A percentile compares a stretch with the other conserved stretches of the same genome.
Evolutionary conservation across 2,888 invertebrate genomes (phyloP).

Genomic region (Dendrolimus houi): DNA sequence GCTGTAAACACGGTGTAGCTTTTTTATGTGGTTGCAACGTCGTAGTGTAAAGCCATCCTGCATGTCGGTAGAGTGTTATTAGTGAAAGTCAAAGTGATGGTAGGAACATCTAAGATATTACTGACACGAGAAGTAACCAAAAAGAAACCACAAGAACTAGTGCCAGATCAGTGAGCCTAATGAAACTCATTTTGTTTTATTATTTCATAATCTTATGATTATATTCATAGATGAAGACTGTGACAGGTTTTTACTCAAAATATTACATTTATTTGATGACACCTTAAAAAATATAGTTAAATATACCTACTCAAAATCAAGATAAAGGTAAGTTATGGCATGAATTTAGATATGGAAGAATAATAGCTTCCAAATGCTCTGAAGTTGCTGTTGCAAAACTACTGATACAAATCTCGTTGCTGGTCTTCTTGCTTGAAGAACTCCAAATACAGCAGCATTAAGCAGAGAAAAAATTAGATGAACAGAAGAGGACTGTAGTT

Average conservation of each 20-base stretch:
- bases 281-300: neutral
- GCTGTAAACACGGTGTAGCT: too few relatives aligned
- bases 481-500: neutral
- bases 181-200: neutral
- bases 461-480: neutral
- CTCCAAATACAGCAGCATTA: too few relatives aligned
- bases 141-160: neutral
- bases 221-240: neutral
- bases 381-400: too few relatives aligned
- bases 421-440: too few relatives aligned
- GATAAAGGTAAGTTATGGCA: neutral
- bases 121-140: neutral
- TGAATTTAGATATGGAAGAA: neutral
- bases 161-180: neutral
- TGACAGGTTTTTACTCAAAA: neutral
- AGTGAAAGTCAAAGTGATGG: too few relatives aligned
- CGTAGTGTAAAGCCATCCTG: too few relatives aligned
- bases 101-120: neutral
- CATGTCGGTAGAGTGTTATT: too few relatives aligned
- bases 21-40: too few relatives aligned
- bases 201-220: neutral
- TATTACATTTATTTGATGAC: neutral
- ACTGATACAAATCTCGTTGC: too few relatives aligned
- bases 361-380: slow-evolving; percentile 2
- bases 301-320: neutral